A percentile compares a stretch with the other conserved stretches of the same genome.
phyloP scores from a whole-genome alignment of 2,113 vertebrate genomes.

The Apteryx mantelli region DNA sequence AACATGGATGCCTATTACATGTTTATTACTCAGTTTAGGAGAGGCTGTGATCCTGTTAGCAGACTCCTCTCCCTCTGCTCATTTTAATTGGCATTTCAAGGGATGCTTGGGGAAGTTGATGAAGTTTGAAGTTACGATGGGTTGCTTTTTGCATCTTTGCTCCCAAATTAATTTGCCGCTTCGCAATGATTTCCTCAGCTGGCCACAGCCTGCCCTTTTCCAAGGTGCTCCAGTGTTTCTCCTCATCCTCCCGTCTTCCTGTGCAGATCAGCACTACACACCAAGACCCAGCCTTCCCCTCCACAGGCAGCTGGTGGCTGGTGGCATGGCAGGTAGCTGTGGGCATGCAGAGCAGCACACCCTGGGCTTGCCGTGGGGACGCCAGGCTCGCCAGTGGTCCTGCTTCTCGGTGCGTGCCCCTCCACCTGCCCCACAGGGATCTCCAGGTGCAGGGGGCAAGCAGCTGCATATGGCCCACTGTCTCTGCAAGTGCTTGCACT shows the following conservation, averaged over 20 bases:
- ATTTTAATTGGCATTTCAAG: conserved; percentile 52
- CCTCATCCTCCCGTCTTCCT: background rate
- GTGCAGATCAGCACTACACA: background rate
- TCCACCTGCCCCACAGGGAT: conserved; percentile 16
- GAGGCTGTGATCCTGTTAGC: conserved; percentile 30
- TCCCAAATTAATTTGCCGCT: background rate
- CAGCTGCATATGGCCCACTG: background rate
- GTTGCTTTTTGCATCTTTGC: background rate
- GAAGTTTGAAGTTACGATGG: background rate
- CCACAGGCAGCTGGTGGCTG: conserved; percentile 19
- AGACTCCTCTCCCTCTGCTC: conserved; percentile 1
- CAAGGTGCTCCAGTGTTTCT: background rate
- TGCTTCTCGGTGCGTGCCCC: conserved; percentile 17
- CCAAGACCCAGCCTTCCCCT: conserved; percentile 49
- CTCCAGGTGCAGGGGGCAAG: background rate
- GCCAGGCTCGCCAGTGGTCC: conserved; percentile 34
- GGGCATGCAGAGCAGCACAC: conserved; percentile 28
- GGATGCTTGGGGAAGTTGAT: background rate
- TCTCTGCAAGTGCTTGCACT: background rate
- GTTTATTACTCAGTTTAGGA: conserved; percentile 8
- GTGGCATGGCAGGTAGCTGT: conserved; percentile 29
- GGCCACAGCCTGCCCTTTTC: background rate
- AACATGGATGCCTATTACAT: conserved; percentile 13
- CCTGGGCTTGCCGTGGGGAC: background rate
- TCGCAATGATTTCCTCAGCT: background rate